Evolutionary conservation across 2,113 vertebrate species (phyloP).

Genomic region (Apteryx mantelli): DNA sequence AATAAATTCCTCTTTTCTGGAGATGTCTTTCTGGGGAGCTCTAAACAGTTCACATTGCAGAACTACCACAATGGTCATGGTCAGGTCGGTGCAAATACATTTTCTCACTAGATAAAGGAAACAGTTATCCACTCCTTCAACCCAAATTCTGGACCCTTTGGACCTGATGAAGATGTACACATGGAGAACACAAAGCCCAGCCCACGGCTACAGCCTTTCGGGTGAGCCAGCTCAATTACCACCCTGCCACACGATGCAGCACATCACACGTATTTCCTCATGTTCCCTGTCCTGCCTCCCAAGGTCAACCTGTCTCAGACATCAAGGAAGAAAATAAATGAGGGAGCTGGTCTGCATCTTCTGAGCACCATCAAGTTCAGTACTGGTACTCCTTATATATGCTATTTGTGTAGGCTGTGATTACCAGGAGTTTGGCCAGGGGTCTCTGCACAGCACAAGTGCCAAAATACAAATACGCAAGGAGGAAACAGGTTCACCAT

Average conservation of each 20-base stretch:
- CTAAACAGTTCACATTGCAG: rapidly evolving
- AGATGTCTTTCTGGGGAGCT: not conserved
- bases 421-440: not conserved
- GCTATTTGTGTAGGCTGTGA: not conserved
- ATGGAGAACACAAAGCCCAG: not conserved
- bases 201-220: not conserved
- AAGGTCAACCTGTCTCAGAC: rapidly evolving
- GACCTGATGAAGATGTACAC: not conserved
- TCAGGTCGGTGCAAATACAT: rapidly evolving
- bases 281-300: not conserved
- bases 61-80: rapidly evolving
- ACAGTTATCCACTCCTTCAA: rapidly evolving
- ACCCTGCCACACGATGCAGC: not conserved
- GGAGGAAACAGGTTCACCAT: not conserved
- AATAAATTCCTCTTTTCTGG: not conserved
- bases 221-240: not conserved
- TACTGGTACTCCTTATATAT: not conserved
- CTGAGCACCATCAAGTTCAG: not conserved
- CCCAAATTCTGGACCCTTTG: not conserved
- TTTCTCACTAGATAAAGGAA: not conserved
- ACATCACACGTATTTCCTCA: not conserved
- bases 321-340: not conserved
- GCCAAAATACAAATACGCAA: constrained; percentile 4
- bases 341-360: not conserved
- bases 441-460: not conserved